phyloP scores from a whole-genome alignment of 2,797 vertebrate species.

The Diplodus sargus region DNA sequence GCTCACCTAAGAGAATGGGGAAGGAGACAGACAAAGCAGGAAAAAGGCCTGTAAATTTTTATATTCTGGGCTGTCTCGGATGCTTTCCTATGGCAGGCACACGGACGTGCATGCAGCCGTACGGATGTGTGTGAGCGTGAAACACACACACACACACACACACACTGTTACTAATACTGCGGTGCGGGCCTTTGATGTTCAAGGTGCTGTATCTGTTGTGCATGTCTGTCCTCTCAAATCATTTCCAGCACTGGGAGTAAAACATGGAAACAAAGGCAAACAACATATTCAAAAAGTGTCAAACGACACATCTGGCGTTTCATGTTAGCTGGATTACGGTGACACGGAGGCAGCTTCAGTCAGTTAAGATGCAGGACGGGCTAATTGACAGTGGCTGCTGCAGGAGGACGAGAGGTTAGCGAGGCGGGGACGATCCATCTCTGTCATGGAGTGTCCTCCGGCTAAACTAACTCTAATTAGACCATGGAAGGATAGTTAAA shows the following conservation, averaged over 20 bases:
- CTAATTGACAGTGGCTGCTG: constrained; percentile 71
- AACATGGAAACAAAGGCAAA: constrained; percentile 83
- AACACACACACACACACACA: constrained; percentile 36
- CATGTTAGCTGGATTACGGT: constrained; percentile 61
- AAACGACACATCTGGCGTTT: constrained; percentile 71
- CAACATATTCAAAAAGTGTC: constrained; percentile 80
- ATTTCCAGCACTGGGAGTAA: constrained; percentile 71
- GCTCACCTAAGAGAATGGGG: constrained; percentile 76
- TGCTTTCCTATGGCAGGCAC: constrained; percentile 65
- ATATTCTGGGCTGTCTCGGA: constrained; percentile 77
- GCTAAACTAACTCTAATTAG: constrained; percentile 36
- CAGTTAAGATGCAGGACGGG: constrained; percentile 56
- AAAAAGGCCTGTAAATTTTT: constrained; percentile 76
- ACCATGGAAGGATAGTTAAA: constrained; percentile 25
- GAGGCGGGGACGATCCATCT: constrained; percentile 37
- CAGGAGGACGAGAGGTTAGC: constrained; percentile 56
- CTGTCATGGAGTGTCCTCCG: constrained; percentile 20
- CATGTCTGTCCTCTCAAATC: constrained; percentile 81
- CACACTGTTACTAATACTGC: constrained; percentile 63
- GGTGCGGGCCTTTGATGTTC: constrained; percentile 78
- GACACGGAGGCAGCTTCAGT: constrained; percentile 58
- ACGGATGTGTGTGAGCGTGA: constrained; percentile 22
- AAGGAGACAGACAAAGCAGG: constrained; percentile 78
- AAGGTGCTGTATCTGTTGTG: constrained; percentile 78
- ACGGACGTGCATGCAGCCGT: constrained; percentile 34